phyloP scores from a whole-genome alignment of 2,888 invertebrate genomes.

The Deroplatys truncata region DNA sequence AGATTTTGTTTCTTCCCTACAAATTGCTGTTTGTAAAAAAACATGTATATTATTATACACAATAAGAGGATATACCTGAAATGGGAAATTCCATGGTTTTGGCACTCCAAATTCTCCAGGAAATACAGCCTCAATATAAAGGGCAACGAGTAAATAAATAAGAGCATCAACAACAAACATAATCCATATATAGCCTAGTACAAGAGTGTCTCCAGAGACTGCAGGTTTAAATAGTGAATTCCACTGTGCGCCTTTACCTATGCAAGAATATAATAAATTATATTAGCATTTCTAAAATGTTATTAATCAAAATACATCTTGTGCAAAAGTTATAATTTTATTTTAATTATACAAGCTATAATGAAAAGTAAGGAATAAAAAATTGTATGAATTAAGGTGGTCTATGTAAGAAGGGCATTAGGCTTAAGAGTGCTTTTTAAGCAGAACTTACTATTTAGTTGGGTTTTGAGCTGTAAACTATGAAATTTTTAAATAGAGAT shows the following conservation, averaged over 20 bases:
- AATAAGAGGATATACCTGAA: slow-evolving; percentile 13
- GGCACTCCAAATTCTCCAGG: slow-evolving; percentile 88
- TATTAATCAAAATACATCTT: neutral
- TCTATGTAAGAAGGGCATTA: too few species aligned
- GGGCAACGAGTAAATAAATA: slow-evolving; percentile 68
- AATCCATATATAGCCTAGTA: slow-evolving; percentile 65
- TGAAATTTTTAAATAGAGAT: too few species aligned
- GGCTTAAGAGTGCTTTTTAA: too few species aligned
- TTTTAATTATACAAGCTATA: too few species aligned
- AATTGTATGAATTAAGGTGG: too few species aligned
- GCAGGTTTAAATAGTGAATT: slow-evolving; percentile 57
- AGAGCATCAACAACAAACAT: slow-evolving; percentile 67
- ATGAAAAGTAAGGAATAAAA: too few species aligned
- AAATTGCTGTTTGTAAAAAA: neutral
- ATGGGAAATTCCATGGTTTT: slow-evolving; percentile 74
- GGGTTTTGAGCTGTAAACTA: too few species aligned
- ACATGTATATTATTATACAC: too few species aligned
- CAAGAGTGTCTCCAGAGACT: slow-evolving; percentile 63
- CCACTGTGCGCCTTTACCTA: slow-evolving; percentile 56
- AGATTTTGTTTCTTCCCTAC: too few species aligned
- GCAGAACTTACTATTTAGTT: too few species aligned
- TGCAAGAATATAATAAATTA: neutral
- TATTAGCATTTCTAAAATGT: neutral
- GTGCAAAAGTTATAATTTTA: neutral
- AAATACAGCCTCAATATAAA: slow-evolving; percentile 81